Percentiles rank a stretch among this genome's conserved stretches.
Conservation (phyloP, 2,113 vertebrate species). For the Scortum barcoo region DNA sequence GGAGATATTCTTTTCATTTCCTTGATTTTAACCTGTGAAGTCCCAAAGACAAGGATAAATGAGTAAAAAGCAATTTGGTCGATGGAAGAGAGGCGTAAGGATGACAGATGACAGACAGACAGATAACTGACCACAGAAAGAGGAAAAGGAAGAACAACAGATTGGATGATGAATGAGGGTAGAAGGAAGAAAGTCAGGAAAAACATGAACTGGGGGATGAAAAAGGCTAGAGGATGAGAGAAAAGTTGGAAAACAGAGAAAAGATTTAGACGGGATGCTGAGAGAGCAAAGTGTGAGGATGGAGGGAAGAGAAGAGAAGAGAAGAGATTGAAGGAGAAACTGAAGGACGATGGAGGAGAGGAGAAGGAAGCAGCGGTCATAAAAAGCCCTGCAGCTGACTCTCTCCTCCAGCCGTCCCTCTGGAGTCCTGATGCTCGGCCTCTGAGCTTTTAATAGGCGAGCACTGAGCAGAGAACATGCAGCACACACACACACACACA, state of each 20-base stretch:
- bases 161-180: not conserved
- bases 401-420: not conserved
- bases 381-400: not conserved
- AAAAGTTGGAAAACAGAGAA: not conserved
- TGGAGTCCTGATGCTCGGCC: constrained; percentile 1
- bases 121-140: not conserved
- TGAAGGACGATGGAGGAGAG: not conserved
- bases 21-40: too few species aligned
- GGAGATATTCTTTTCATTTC: too few species aligned
- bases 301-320: not conserved
- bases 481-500: not conserved
- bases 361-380: not conserved
- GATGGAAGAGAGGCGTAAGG: not conserved
- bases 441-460: constrained; percentile 13
- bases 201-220: not conserved
- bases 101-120: not conserved
- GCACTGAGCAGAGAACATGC: not conserved
- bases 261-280: not conserved
- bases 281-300: not conserved
- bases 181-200: not conserved
- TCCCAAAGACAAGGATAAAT: too few species aligned
- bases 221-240: not conserved
- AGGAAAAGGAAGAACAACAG: not conserved
- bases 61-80: not conserved
- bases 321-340: too few species aligned